Evolutionary conservation across 2,113 vertebrate genomes (phyloP), one percentile per base, ranked within the genome.

Genomic region (Lampris incognitus): DNA sequence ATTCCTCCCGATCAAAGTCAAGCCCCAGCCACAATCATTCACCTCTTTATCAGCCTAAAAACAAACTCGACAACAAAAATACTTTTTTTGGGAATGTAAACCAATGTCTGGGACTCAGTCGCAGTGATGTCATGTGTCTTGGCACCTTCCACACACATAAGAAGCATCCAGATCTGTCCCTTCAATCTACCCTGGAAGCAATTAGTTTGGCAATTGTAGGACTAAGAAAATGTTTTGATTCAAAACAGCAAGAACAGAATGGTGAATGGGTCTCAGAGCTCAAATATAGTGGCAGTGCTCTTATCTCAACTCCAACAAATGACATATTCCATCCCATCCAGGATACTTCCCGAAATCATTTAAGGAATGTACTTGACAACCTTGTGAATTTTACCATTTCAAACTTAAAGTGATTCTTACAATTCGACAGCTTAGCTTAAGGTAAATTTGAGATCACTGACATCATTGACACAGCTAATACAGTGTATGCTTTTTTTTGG

Each of bases 221-320:
- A 51, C 50, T 51, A 9, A 7, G 10, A 1, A 7, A n/a, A 55
- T 55, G n/a, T 55, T 55, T 13, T 2, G 11, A 37, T 38, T 58
- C 44, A 13, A 39, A 60, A 66, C 24, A n/a, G 5, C 10, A 49
- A 46, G 65, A 70, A 77, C 52, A 55, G 11, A 59, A 38, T 8
- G 0, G 2, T 57, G 37, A 39, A 59, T 59, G 57, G 57, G 36
- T 9, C 57, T 24, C 24, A 24, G 24, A 24, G 24, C 0, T 24
- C 24, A 24, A 24, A 24, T 24, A 24, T 24, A 24, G 24, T 24
- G 24, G 24, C 24, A 24, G 24, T 24, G 24, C 24, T 24, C 24
- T 24, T 24, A 24, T 24, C 24, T 24, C 24, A 24, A 24, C 24
- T 24, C 24, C 24, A 24, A 24, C 24, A 24, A 24, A 24, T 24